Percentiles rank a stretch among this genome's conserved stretches.
Evolutionary conservation across 2,888 invertebrate species (phyloP).

Genomic region (Pseudococcus viburni): DNA sequence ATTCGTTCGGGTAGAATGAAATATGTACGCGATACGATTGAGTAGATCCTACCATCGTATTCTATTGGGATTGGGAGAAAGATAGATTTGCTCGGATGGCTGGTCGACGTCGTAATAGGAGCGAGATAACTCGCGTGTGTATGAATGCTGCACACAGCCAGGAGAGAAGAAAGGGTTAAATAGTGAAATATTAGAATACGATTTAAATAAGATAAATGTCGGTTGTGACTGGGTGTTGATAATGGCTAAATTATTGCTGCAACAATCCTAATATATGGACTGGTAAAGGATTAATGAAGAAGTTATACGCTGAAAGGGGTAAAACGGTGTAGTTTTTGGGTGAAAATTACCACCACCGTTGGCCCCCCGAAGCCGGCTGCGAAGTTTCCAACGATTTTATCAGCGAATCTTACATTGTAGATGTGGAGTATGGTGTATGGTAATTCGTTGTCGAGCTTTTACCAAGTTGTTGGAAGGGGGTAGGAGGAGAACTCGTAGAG

Average conservation of each 20-base stretch:
- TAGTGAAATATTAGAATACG: constrained; percentile 44
- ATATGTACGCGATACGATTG: constrained; percentile 5
- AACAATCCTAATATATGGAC: constrained; percentile 41
- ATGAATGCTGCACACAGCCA: neutral
- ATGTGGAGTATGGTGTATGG: neutral
- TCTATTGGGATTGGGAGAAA: constrained; percentile 5
- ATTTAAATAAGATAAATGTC: constrained; percentile 49
- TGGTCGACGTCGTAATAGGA: neutral
- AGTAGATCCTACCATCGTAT: neutral
- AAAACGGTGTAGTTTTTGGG: constrained; percentile 7
- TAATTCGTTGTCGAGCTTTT: neutral
- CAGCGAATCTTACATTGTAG: neutral
- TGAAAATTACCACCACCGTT: neutral
- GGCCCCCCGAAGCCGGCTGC: neutral
- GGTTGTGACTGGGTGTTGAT: constrained; percentile 39
- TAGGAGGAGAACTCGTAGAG: neutral
- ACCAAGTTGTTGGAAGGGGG: neutral
- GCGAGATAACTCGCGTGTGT: neutral
- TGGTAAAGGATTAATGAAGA: constrained; percentile 49
- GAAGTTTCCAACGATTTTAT: neutral
- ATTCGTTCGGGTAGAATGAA: neutral
- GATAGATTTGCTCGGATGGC: neutral
- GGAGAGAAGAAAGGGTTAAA: constrained; percentile 6
- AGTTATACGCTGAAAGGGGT: constrained; percentile 9
- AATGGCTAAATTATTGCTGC: constrained; percentile 38